Base-by-base conservation (phyloP, 2,113 vertebrate genomes). In the Hucho hucho region DNA sequence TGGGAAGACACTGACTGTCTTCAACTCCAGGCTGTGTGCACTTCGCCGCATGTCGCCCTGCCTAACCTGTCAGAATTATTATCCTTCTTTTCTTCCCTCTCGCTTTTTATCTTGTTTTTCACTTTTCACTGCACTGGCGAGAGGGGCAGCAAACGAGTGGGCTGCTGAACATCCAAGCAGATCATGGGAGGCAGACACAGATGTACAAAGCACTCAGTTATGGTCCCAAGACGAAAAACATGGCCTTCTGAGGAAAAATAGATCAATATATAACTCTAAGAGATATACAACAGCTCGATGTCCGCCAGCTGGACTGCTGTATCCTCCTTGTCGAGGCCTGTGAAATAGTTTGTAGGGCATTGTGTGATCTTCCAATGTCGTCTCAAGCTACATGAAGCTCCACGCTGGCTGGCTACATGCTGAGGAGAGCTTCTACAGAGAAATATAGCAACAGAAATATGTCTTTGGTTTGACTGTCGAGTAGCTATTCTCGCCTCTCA, bases 1-100 rank as follows among this genome's bases (percentile, higher is more conserved):
- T 18, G 4, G 49, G 49, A 18, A 18, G 49, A 53, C 13, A 53
- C 12, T 3, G 6, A 43, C 37, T 12, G 37, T 43, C 49, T 53
- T 53, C 49, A 53, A 53, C 49, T 53, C 49, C 49, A 5, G 49
- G 49, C 49, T 18, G 49, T 53, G 49, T 18, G 49, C 49, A 18
- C 16, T 18, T 53, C 1, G 49, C 49, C 16, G 49, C 49, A 18
- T 53, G 25, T 70, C 77, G 69, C 69, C 46, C 49, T 16, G 46
- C 69, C 74, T 76, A 67, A 72, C 73, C 81, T 75, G 78, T 84
- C 88, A 81, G 79, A 79, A 79, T 65, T 65, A 79, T 29, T 65
- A 29, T 25, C 64, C 28, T 29, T 65, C 28, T 28, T 29, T 65
- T 16, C 25, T 65, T 65, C 65, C 16, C 26, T 16, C 28, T 29